phyloP scores from a whole-genome alignment of 64 coral and sea anemone genomes.

The Pocillopora damicornis region DNA sequence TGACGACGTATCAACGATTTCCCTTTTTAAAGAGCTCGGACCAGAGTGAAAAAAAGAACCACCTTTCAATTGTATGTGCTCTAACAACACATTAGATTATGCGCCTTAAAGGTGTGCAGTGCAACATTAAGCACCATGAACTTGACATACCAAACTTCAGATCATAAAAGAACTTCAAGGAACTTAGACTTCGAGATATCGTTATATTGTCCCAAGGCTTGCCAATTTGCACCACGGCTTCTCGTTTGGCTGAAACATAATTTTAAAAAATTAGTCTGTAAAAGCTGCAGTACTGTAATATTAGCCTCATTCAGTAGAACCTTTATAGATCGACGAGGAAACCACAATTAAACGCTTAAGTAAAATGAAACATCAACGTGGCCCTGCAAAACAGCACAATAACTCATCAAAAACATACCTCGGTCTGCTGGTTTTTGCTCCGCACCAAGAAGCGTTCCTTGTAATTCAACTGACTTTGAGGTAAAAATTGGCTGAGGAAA shows the following conservation, averaged over 20 bases:
- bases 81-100: too few species aligned
- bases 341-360: neutral
- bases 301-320: neutral
- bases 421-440: constrained; percentile 72
- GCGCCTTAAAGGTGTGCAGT: too few species aligned
- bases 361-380: neutral
- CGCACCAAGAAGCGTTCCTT: constrained; percentile 81
- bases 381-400: too few species aligned
- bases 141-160: constrained; percentile 76
- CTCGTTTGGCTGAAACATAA: constrained; percentile 61
- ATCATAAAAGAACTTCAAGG: constrained; percentile 92
- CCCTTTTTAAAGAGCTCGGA: too few species aligned
- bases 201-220: constrained; percentile 76
- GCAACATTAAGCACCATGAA: too few species aligned
- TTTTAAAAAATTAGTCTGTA: neutral
- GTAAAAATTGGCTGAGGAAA: constrained; percentile 87
- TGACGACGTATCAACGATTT: too few species aligned
- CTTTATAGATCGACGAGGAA: neutral
- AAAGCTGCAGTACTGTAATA: neutral
- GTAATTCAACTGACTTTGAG: constrained; percentile 66
- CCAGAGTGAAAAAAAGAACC: too few species aligned
- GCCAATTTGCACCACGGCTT: constrained; percentile 58
- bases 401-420: constrained; percentile 33
- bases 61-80: too few species aligned
- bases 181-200: constrained; percentile 69